A percentile compares a stretch with the other conserved stretches of the same genome.
These are phyloP conservation scores for Crax fasciolata DNA, from an alignment of 2,797 vertebrate species.

Conservation along the genomic window DNA sequence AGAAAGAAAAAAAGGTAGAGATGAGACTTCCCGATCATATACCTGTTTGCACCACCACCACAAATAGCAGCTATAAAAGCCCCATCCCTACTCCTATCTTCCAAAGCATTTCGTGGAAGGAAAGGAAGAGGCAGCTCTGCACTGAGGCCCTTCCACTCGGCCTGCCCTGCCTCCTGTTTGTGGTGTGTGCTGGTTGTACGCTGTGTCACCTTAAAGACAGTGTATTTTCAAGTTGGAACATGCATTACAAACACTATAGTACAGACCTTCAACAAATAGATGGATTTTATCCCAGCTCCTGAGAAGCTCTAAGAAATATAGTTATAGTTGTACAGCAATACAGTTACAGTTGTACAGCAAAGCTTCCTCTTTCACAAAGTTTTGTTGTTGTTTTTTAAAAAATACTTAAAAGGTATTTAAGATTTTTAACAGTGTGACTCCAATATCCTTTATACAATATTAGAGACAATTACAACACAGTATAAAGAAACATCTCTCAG, in stretches of 20 bases:
- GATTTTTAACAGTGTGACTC: neutral
- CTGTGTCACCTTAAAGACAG: neutral
- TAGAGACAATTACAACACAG: neutral
- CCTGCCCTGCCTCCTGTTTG: neutral
- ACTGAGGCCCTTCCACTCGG: neutral
- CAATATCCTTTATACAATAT: neutral
- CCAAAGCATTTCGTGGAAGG: neutral
- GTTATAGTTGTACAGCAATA: no score
- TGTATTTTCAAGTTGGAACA: neutral
- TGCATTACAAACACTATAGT: neutral
- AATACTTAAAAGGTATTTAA: neutral
- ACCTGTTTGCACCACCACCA: neutral
- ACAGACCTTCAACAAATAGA: neutral
- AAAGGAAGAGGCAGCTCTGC: neutral
- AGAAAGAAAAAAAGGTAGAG: neutral
- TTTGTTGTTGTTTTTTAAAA: neutral
- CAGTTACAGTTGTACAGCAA: no score
- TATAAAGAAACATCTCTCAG: neutral
- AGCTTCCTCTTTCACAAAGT: neutral
- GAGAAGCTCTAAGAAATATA: neutral
- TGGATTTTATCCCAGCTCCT: neutral
- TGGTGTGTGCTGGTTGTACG: no score
- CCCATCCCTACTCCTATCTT: neutral
- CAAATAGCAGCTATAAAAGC: neutral
- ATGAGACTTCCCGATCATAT: neutral